These are phyloP conservation scores for Ernsta delagoae DNA, from an alignment of 2,888 invertebrate species.

Conservation along the genomic window DNA sequence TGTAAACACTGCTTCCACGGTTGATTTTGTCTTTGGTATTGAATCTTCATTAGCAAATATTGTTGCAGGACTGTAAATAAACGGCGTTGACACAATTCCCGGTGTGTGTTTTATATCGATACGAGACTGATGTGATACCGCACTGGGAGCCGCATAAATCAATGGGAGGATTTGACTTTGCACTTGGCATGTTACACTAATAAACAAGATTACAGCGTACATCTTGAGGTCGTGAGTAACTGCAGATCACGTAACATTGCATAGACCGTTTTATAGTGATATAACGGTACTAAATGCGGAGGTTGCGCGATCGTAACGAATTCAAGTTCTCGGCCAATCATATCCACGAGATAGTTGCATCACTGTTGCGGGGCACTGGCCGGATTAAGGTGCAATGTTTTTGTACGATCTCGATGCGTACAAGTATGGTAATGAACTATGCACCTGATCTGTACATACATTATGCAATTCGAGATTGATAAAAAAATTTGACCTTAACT, in stretches of 20 bases:
- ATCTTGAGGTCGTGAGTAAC: slow-evolving; percentile 58
- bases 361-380: slow-evolving; percentile 63
- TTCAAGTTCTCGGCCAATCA: slow-evolving; percentile 65
- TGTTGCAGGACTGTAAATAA: slow-evolving; percentile 62
- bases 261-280: slow-evolving; percentile 64
- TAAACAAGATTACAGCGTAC: slow-evolving; percentile 58
- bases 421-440: slow-evolving; percentile 29
- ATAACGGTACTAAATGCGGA: slow-evolving; percentile 76
- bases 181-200: slow-evolving; percentile 52
- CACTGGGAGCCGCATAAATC: slow-evolving; percentile 78
- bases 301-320: too few species aligned
- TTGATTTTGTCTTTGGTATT: slow-evolving; percentile 45
- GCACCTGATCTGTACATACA: slow-evolving; percentile 11
- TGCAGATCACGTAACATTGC: slow-evolving; percentile 48
- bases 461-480: neutral
- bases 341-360: slow-evolving; percentile 64
- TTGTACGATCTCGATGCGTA: slow-evolving; percentile 23
- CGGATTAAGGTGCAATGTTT: slow-evolving; percentile 61
- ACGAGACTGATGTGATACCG: slow-evolving; percentile 84
- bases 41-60: slow-evolving; percentile 50
- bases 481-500: slow-evolving; percentile 6
- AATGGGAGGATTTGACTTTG: slow-evolving; percentile 60
- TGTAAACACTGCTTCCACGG: slow-evolving; percentile 49
- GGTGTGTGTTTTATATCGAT: slow-evolving; percentile 75
- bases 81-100: slow-evolving; percentile 54